Percentiles rank a stretch among this genome's conserved stretches.
These are phyloP conservation scores for Eretmocerus hayati DNA, from an alignment of 2,888 invertebrate genomes.

Conservation along the genomic window DNA sequence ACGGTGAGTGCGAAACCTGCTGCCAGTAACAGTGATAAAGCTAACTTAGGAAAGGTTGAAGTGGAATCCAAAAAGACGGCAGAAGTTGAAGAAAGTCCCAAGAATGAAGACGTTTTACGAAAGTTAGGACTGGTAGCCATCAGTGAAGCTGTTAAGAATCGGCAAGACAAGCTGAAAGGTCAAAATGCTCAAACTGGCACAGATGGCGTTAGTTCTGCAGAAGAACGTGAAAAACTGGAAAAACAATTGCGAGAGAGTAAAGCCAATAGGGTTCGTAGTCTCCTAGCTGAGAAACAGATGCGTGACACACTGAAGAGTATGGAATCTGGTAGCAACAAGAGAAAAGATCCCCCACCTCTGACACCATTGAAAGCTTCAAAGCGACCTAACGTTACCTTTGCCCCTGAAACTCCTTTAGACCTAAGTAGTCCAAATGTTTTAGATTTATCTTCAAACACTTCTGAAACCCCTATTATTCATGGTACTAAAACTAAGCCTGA, in stretches of 20 bases:
- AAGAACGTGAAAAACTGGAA: conserved; percentile 36
- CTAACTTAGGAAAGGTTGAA: neutral
- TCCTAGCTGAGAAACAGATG: conserved; percentile 40
- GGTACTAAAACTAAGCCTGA: neutral
- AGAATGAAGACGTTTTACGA: conserved; percentile 37
- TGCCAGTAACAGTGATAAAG: neutral
- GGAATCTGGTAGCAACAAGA: conserved; percentile 25
- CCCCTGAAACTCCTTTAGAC: conserved; percentile 34
- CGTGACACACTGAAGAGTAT: conserved; percentile 38
- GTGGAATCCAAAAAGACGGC: neutral
- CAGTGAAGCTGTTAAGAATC: conserved; percentile 29
- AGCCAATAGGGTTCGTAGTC: conserved; percentile 37
- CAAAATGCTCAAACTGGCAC: conserved; percentile 7
- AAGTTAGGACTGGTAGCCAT: conserved; percentile 35
- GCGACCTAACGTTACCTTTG: conserved; percentile 22
- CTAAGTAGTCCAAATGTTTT: conserved; percentile 32
- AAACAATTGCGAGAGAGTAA: conserved; percentile 39
- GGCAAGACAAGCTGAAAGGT: conserved; percentile 26
- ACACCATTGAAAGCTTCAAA: conserved; percentile 34
- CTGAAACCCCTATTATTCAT: conserved; percentile 11
- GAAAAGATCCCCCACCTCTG: conserved; percentile 40
- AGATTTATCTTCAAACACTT: conserved; percentile 29
- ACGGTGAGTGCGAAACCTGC: neutral
- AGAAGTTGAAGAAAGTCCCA: conserved; percentile 21
- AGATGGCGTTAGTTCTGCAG: conserved; percentile 12